Percentiles rank a stretch among this genome's conserved stretches.
phyloP scores from a whole-genome alignment of 2,888 invertebrate genomes.

The Caradrina kadenii region DNA sequence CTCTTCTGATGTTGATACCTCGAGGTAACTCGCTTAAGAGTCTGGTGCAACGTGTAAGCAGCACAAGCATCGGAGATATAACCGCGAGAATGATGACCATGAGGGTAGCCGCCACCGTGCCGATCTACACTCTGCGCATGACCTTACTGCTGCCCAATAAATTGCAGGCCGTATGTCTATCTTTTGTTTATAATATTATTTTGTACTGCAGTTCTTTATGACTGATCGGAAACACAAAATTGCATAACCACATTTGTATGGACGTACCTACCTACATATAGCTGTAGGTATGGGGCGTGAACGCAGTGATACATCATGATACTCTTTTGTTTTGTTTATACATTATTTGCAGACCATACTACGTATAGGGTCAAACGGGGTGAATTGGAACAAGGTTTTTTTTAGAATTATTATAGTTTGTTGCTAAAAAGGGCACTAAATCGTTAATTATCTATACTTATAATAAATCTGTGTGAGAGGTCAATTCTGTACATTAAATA shows the following conservation, averaged over 20 bases:
- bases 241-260: not conserved
- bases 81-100: conserved; percentile 69
- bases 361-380: too few relatives aligned
- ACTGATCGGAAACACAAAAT: not conserved
- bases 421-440: too few relatives aligned
- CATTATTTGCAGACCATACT: too few relatives aligned
- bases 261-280: too few relatives aligned
- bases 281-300: too few relatives aligned
- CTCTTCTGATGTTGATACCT: conserved; percentile 81
- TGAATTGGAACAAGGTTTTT: too few relatives aligned
- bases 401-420: too few relatives aligned
- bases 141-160: conserved; percentile 84
- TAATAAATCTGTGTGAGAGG: too few relatives aligned
- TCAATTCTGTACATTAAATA: too few relatives aligned
- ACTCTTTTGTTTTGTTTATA: too few relatives aligned
- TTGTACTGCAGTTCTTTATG: not conserved
- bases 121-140: conserved; percentile 86
- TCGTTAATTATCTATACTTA: too few relatives aligned
- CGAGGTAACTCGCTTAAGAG: conserved; percentile 73
- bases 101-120: conserved; percentile 80
- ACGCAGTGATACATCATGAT: too few relatives aligned
- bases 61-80: conserved; percentile 69
- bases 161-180: conserved; percentile 78
- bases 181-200: conserved; percentile 32
- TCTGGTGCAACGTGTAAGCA: conserved; percentile 69